Evolutionary conservation across 2,113 vertebrate genomes (phyloP), one percentile per base, ranked within the genome.

Genomic region (Centropus bengalensis): DNA sequence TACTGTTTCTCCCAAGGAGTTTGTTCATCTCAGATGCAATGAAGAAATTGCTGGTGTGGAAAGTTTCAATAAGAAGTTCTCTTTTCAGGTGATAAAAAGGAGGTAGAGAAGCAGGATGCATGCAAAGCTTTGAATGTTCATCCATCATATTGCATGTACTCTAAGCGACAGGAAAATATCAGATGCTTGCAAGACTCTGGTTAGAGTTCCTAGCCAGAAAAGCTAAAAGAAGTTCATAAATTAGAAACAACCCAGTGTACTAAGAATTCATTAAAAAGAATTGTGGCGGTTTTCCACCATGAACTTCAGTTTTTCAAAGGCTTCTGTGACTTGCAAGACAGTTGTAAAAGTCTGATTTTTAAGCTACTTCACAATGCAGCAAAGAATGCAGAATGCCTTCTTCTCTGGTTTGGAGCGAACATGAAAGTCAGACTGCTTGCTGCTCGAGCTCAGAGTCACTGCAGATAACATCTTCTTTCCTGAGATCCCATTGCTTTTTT

Each of bases 1-100:
- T 86, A 23, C 71, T 63, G 13, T 90, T 93, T 89, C 82, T 92
- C 82, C 42, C 71, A 71, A 88, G 76, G 52, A 87, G 62, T 85
- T 82, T 94, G 74, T 63, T 95, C 89, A 75, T 88, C 75, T 89
- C 60, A 88, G 74, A 88, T n/a, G 52, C 59, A 89, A 80, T 83
- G 91, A 91, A 87, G 83, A 93, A 83, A 90, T 77, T 93, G 59
- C 59, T 77, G 38, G 23, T 80, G 68, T 77, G 85, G 55, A 88
- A 91, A 86, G 86, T 79, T 91, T 82, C 79, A 76, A 80, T 74
- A 86, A 74, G n/a, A 66, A 92, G 40, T 71, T 82, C 38, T 81
- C n/a, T 78, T 91, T 96, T 88, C 56, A 49, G 33, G 59, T 42
- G 38, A 83, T 86, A 68, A 74, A 80, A 88, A 71, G 24, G 27